Percentiles rank a stretch among this genome's conserved stretches.
These are phyloP conservation scores for Mustelus asterias DNA, from an alignment of 2,113 vertebrate genomes.

Conservation along the genomic window DNA sequence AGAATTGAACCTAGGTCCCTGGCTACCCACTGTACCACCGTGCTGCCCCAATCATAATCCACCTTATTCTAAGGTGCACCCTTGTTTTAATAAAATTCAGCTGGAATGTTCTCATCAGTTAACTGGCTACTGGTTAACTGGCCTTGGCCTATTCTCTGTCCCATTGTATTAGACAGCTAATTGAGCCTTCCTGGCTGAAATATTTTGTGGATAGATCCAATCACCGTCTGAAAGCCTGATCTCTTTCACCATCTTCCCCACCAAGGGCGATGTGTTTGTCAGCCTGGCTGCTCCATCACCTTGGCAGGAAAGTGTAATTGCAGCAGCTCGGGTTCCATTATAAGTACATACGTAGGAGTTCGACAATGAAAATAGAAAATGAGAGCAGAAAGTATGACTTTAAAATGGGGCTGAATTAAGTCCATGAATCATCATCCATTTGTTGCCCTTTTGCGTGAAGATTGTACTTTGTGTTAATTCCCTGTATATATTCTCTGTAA, in stretches of 20 bases:
- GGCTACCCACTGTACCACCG: too few species aligned
- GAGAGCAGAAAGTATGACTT: not conserved
- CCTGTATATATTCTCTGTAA: not conserved
- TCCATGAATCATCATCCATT: not conserved
- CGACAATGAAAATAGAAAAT: not conserved
- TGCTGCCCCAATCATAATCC: too few species aligned
- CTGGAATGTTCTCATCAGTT: not conserved
- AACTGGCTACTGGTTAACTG: not conserved
- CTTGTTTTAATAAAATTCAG: not conserved
- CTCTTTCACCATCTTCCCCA: too few species aligned
- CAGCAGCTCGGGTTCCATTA: not conserved
- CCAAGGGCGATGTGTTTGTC: not conserved
- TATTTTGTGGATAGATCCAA: not conserved
- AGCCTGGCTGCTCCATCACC: not conserved
- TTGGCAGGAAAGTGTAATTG: not conserved
- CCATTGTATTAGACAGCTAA: not conserved
- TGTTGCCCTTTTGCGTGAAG: not conserved
- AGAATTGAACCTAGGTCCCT: too few species aligned
- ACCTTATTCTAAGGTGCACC: not conserved
- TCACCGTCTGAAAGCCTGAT: not conserved
- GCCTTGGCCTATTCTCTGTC: not conserved
- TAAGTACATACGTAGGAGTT: not conserved
- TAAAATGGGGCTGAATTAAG: not conserved
- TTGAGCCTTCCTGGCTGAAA: not conserved
- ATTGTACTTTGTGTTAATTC: not conserved